Conservation (phyloP, 1,140 invertebrate genomes). For the Aphelinus atriplicis region DNA sequence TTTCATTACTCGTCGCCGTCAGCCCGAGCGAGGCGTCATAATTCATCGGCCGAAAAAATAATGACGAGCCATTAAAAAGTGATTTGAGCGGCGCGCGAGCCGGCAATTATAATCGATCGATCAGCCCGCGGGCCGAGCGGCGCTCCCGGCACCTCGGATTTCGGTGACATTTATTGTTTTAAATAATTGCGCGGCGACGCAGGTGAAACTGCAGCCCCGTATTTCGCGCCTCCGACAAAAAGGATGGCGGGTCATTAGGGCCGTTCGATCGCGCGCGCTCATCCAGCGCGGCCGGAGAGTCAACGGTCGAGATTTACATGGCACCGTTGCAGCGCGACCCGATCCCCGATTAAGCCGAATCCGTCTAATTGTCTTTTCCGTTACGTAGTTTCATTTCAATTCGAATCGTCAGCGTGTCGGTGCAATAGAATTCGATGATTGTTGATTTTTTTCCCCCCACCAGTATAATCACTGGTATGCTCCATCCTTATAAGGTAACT, state of each 20-base stretch:
- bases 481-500: no score
- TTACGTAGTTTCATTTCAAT: no score
- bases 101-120: slow-evolving; percentile 23
- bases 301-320: no score
- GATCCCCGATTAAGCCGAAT: no score
- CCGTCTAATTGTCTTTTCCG: no score
- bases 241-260: no score
- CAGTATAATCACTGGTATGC: no score
- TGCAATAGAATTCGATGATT: no score
- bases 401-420: no score
- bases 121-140: not conserved
- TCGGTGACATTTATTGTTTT: slow-evolving; percentile 20
- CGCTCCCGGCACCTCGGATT: not conserved
- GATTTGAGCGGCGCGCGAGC: not conserved
- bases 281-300: no score
- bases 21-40: not conserved
- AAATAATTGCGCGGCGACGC: slow-evolving; percentile 9
- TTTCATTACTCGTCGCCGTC: slow-evolving; percentile 16
- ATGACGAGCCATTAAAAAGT: slow-evolving; percentile 27
- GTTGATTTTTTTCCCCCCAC: no score
- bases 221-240: not conserved
- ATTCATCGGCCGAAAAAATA: slow-evolving; percentile 24
- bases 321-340: no score
- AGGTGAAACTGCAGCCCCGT: not conserved
- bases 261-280: not conserved